Evolutionary conservation across 2,113 vertebrate genomes (phyloP), one percentile per base, ranked within the genome.

Genomic region (Anguilla japonica): DNA sequence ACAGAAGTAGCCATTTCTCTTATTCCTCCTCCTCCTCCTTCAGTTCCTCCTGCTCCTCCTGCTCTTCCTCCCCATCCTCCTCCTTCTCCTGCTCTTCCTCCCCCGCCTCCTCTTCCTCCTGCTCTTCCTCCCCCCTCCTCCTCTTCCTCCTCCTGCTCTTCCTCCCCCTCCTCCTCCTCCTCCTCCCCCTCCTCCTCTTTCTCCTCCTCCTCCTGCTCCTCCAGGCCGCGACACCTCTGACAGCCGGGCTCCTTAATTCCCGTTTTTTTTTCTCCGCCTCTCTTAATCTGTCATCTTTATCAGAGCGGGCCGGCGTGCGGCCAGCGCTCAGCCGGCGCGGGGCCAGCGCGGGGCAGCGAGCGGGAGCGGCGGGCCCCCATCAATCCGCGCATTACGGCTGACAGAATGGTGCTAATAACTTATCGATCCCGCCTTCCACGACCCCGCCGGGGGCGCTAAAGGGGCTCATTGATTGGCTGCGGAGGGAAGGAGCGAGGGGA

Each of bases 391-490:
- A 98, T 99, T 98, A 98, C 97, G 96, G 97, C 97, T 98, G 98
- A 98, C 98, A 99, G 98, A 98, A 98, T 97, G 98, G 98, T 99
- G 98, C 98, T 99, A 99, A 99, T 98, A 98, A 98, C 97, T 99
- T 99, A 99, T 98, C 96, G 98, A 99, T 99, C 96, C 94, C 88
- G 90, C 94, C 90, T 95, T 96, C 96, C 93, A 92, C 93, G 94
- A 96, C 96, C 96, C 95, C 95, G 93, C 95, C 89, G 95, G 96
- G 96, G 34, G 0, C 34, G 96, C 95, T 96, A 95, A 96, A 96
- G 95, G 95, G 95, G 93, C 91, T 92, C 97, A 97, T 97, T 96
- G 97, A 97, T 97, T 97, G 96, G 96, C 96, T 96, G 92, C 91
- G 91, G 93, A 91, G 93, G 92, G 89, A 91, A 90, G 90, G 90